A percentile compares a stretch with the other conserved stretches of the same genome.
Conservation (phyloP, 2,797 vertebrate species). For the Falco concolor region DNA sequence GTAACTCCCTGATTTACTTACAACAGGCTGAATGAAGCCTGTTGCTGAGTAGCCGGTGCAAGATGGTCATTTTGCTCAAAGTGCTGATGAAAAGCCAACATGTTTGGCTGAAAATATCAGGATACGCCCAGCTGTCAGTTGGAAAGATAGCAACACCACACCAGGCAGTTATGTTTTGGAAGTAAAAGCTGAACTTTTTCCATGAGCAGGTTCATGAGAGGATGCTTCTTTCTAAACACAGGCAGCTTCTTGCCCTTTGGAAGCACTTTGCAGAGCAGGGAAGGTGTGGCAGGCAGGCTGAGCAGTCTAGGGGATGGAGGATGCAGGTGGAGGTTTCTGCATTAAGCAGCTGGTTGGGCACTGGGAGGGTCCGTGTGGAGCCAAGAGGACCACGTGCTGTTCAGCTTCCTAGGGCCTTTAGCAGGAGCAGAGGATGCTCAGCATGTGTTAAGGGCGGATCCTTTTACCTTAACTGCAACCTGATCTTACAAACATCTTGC, state of each 20-base stretch:
- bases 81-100: background rate
- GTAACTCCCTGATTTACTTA: background rate
- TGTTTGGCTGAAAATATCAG: background rate
- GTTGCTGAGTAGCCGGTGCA: slow-evolving; percentile 6
- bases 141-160: background rate
- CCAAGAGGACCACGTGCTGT: background rate
- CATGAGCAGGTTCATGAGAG: background rate
- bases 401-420: background rate
- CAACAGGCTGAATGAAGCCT: background rate
- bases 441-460: background rate
- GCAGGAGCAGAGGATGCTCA: background rate
- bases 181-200: background rate
- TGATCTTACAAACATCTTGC: background rate
- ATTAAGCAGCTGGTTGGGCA: background rate
- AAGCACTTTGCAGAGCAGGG: background rate
- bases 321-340: background rate
- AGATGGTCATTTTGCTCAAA: background rate
- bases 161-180: rapidly evolving
- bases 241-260: background rate
- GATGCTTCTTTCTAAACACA: background rate
- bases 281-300: background rate
- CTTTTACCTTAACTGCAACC: background rate
- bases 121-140: background rate
- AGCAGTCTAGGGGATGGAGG: background rate
- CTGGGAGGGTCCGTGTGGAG: background rate